phyloP scores from a whole-genome alignment of 2,797 vertebrate genomes.

The Silurus lanzhouensis region DNA sequence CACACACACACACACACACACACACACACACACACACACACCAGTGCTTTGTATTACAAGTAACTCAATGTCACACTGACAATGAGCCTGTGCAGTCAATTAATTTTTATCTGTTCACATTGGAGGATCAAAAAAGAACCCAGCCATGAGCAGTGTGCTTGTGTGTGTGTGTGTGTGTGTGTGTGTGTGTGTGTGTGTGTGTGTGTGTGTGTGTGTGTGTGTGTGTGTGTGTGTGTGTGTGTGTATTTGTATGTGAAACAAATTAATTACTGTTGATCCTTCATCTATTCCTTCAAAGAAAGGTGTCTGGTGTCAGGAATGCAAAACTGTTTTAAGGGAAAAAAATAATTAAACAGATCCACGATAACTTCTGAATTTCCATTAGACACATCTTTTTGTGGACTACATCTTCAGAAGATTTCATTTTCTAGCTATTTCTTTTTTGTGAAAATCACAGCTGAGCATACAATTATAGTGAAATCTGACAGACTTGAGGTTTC shows the following conservation, averaged over 20 bases:
- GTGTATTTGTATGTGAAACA: not conserved
- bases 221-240: not conserved
- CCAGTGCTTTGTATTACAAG: constrained; percentile 5
- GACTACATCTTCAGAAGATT: not conserved
- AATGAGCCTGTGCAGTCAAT: constrained; percentile 30
- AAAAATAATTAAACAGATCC: not conserved
- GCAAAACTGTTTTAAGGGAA: not conserved
- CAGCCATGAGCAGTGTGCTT: not conserved
- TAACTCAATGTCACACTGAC: constrained; percentile 12
- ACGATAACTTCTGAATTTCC: not conserved
- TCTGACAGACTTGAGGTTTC: not conserved
- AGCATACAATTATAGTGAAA: not conserved
- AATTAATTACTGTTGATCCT: not conserved
- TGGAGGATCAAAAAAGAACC: not conserved
- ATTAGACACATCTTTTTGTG: not conserved
- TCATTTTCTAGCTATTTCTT: not conserved
- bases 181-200: no score
- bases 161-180: no score
- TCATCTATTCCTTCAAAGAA: not conserved
- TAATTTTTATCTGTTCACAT: constrained; percentile 31
- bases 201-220: not conserved
- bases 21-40: not conserved
- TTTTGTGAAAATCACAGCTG: not conserved
- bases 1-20: not conserved
- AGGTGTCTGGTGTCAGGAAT: not conserved